phyloP scores from a whole-genome alignment of 2,797 vertebrate genomes.

The Anguilla anguilla region DNA sequence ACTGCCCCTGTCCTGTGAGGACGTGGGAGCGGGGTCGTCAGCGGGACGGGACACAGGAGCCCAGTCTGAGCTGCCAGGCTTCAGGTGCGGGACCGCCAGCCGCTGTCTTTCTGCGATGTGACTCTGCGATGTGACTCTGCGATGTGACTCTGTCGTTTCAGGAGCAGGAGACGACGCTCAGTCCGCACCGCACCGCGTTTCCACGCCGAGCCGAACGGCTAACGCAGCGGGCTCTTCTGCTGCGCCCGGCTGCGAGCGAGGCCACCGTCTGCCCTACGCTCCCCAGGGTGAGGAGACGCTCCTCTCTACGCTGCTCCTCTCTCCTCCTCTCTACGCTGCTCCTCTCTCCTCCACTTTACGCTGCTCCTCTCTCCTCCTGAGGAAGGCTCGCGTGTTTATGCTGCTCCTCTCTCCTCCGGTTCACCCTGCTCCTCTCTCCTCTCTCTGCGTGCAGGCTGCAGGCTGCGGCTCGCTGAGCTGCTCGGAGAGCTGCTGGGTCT shows the following conservation, averaged over 20 bases:
- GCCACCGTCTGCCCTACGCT: slow-evolving; percentile 21
- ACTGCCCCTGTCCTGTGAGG: slow-evolving; percentile 42
- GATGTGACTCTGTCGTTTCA: slow-evolving; percentile 39
- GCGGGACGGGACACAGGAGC: slow-evolving; percentile 26
- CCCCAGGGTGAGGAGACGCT: slow-evolving; percentile 34
- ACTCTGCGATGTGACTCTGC: slow-evolving; percentile 38
- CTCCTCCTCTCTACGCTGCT: slow-evolving; percentile 7
- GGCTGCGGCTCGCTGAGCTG: neutral
- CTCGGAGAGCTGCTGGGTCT: slow-evolving; percentile 23
- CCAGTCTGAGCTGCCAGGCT: slow-evolving; percentile 21
- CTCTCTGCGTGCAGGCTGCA: neutral
- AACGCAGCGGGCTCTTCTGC: neutral
- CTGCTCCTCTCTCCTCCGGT: neutral
- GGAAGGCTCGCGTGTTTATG: neutral
- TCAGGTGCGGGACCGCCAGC: slow-evolving; percentile 27
- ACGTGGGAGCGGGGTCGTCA: slow-evolving; percentile 31
- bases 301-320: neutral
- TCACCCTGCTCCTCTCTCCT: slow-evolving; percentile 21
- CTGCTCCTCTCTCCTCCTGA: neutral
- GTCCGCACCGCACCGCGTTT: slow-evolving; percentile 11
- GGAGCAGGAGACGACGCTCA: neutral
- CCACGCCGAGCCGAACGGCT: slow-evolving; percentile 29
- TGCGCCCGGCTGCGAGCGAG: slow-evolving; percentile 12
- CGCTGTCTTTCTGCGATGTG: slow-evolving; percentile 23
- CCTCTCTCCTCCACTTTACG: slow-evolving; percentile 5